A percentile compares a stretch with the other conserved stretches of the same genome.
These are phyloP conservation scores for Autographa gamma DNA, from an alignment of 2,888 invertebrate species.

Conservation along the genomic window DNA sequence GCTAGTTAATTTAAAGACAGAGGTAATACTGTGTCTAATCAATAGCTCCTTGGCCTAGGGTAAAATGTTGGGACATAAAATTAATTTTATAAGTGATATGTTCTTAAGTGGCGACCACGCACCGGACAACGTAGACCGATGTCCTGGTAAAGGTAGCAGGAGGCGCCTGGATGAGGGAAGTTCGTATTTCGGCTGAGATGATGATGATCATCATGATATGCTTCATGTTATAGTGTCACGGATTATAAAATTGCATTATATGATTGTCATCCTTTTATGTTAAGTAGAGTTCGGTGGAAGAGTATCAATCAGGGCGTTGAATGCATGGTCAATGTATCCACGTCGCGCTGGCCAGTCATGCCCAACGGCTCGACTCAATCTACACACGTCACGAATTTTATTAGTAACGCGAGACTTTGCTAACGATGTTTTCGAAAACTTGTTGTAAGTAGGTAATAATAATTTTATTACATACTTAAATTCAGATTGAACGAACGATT, in stretches of 20 bases:
- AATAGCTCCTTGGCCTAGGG: too few species aligned
- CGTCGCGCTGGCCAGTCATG: constrained; percentile 48
- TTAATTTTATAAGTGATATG: too few species aligned
- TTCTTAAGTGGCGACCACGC: too few species aligned
- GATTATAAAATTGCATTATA: constrained; percentile 24
- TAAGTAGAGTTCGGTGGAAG: constrained; percentile 37
- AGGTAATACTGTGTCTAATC: too few species aligned
- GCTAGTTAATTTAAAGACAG: too few species aligned
- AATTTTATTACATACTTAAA: constrained; percentile 30
- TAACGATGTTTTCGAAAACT: constrained; percentile 32
- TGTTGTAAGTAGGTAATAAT: constrained; percentile 33
- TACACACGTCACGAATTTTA: constrained; percentile 51
- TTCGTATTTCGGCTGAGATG: too few species aligned
- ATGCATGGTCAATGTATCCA: constrained; percentile 45
- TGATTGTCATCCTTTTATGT: constrained; percentile 29
- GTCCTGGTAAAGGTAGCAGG: too few species aligned
- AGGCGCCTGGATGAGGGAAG: too few species aligned
- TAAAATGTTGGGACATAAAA: too few species aligned
- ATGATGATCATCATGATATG: too few species aligned
- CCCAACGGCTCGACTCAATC: constrained; percentile 44
- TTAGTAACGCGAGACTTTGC: constrained; percentile 37
- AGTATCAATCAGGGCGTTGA: constrained; percentile 51
- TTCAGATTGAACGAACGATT: constrained; percentile 30
- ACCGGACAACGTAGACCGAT: too few species aligned
- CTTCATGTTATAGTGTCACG: too few species aligned